These are phyloP conservation scores for Muscidifurax raptorellus DNA, from an alignment of 1,140 invertebrate species.

Conservation along the genomic window DNA sequence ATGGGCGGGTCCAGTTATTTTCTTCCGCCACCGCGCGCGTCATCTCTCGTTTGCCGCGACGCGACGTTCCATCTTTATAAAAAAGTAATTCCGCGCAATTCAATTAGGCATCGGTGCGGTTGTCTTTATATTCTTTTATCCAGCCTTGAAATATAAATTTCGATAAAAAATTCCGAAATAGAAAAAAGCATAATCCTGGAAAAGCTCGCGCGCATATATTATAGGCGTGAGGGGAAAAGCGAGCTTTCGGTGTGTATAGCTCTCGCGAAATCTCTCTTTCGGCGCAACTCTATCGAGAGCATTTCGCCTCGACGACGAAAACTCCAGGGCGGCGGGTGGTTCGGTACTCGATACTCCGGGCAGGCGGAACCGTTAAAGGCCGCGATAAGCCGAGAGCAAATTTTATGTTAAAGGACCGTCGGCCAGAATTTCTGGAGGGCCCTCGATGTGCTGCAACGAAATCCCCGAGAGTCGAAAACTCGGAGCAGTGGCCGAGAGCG, in stretches of 20 bases:
- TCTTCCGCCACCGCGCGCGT: slow-evolving; percentile 45
- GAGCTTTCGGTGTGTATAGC: not conserved
- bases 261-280: not conserved
- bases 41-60: slow-evolving; percentile 13
- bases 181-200: no score
- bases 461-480: slow-evolving; percentile 3
- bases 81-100: slow-evolving; percentile 14
- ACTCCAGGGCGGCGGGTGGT: not conserved
- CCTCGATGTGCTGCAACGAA: slow-evolving; percentile 42
- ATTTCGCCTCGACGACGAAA: slow-evolving; percentile 2
- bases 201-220: no score
- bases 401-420: slow-evolving; percentile 64
- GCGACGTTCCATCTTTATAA: not conserved
- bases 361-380: slow-evolving; percentile 55
- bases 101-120: not conserved
- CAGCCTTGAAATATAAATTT: no score
- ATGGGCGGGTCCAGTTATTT: slow-evolving; percentile 47
- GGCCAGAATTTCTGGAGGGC: slow-evolving; percentile 55
- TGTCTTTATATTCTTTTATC: not conserved
- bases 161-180: not conserved
- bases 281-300: not conserved
- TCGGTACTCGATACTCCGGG: not conserved
- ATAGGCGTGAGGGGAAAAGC: not conserved
- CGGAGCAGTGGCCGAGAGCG: not conserved
- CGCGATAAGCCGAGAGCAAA: slow-evolving; percentile 56